Conservation (phyloP, 2,888 invertebrate species). For the Kuschelorhynchus macadamiae region DNA sequence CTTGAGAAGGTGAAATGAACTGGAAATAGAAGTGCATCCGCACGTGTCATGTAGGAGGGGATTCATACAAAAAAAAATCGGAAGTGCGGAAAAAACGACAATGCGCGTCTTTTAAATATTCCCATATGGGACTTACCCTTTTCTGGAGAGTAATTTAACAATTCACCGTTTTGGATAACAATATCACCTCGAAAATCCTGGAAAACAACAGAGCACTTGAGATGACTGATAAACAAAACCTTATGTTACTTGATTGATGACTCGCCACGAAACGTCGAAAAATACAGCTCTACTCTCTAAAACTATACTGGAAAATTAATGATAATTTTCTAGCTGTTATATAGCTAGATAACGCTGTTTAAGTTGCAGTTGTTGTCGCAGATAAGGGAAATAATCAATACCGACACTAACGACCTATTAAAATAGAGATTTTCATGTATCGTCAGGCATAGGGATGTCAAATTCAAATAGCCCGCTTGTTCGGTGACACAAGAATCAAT, state of each 20-base stretch:
- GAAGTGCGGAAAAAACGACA: conserved; percentile 36
- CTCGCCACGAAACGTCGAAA: no score
- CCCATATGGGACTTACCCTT: conserved; percentile 28
- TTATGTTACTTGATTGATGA: conserved; percentile 44
- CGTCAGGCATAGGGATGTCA: no score
- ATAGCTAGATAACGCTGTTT: conserved; percentile 11
- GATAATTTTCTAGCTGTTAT: conserved; percentile 12
- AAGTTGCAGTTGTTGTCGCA: conserved; percentile 8
- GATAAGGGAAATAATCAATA: conserved; percentile 10
- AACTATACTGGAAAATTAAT: conserved; percentile 11
- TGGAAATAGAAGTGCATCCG: conserved; percentile 49
- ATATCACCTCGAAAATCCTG: conserved; percentile 6
- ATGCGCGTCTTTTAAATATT: conserved; percentile 47
- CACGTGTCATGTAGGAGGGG: conserved; percentile 51
- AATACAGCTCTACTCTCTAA: neutral
- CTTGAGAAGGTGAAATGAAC: conserved; percentile 43
- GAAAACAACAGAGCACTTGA: conserved; percentile 42
- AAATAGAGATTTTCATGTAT: neutral
- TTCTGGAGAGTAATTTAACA: conserved; percentile 18
- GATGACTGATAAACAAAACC: conserved; percentile 40
- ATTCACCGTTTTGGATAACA: conserved; percentile 5
- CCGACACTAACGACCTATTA: neutral
- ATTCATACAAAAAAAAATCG: conserved; percentile 37
- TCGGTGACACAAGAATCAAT: neutral
- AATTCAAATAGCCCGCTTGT: conserved; percentile 12